Conservation (phyloP, 2,888 invertebrate genomes). For the Deilephila porcellus region DNA sequence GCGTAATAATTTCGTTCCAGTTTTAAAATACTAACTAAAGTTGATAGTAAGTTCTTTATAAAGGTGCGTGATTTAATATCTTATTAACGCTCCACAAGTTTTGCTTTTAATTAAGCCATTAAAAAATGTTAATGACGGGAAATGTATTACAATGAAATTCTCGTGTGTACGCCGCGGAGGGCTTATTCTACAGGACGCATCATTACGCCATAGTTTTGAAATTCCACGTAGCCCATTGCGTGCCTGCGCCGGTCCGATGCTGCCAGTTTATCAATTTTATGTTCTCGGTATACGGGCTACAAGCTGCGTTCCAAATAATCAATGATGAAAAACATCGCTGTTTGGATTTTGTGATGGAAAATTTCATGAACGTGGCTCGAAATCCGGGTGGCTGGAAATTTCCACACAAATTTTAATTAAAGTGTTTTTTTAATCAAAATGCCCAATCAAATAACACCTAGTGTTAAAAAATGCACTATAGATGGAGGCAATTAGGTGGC, state of each 20-base stretch:
- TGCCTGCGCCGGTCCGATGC: slow-evolving; percentile 41
- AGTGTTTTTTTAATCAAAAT: no score
- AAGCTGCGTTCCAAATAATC: slow-evolving; percentile 35
- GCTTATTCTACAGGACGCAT: not conserved
- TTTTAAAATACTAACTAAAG: no score
- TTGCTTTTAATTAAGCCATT: not conserved
- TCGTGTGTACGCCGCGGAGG: not conserved
- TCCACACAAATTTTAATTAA: no score
- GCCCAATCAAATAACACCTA: no score
- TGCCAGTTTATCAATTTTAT: slow-evolving; percentile 54
- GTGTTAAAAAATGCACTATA: no score
- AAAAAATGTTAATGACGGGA: not conserved
- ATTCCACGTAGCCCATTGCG: slow-evolving; percentile 45
- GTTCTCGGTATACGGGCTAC: slow-evolving; percentile 50
- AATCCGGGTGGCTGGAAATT: no score
- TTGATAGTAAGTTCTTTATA: no score
- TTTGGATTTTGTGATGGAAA: not conserved
- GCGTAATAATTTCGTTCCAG: not conserved
- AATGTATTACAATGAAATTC: not conserved
- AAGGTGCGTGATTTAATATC: no score
- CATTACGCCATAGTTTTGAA: slow-evolving; percentile 16
- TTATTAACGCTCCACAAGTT: not conserved
- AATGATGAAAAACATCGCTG: not conserved
- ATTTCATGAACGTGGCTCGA: no score
- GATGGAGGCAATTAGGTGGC: no score